These are phyloP conservation scores for Podarcis raffonei DNA, from an alignment of 2,113 vertebrate genomes.

Conservation along the genomic window DNA sequence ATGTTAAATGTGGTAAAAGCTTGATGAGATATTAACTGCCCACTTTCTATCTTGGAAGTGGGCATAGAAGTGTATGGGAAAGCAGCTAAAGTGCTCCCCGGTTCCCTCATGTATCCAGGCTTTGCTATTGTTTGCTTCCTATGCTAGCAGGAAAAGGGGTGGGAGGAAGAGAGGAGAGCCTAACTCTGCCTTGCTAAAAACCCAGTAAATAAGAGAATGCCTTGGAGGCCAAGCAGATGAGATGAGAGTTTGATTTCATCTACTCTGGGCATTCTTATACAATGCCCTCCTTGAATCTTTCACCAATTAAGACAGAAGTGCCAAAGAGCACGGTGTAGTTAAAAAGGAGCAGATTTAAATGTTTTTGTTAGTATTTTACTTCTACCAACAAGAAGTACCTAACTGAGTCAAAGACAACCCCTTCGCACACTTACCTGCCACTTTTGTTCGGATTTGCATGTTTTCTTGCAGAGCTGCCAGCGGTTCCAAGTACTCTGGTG, in stretches of 20 bases:
- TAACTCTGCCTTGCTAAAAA: neutral
- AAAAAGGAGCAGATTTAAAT: neutral
- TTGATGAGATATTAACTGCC: neutral
- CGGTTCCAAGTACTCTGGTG: conserved; percentile 96
- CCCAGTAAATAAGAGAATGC: neutral
- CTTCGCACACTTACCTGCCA: conserved; percentile 86
- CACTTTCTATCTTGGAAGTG: neutral
- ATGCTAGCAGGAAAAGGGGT: neutral
- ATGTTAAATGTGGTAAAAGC: neutral
- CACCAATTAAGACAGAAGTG: neutral
- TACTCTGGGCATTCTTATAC: neutral
- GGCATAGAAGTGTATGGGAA: neutral
- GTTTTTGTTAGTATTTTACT: neutral
- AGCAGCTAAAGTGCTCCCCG: neutral
- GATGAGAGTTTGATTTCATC: neutral
- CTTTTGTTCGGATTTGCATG: conserved; percentile 99
- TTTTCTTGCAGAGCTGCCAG: conserved; percentile 97
- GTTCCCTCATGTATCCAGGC: neutral
- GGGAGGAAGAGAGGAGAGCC: neutral
- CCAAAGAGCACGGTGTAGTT: neutral
- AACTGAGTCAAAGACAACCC: conserved; percentile 46
- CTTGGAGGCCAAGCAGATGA: neutral
- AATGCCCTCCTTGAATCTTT: neutral
- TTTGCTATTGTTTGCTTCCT: neutral
- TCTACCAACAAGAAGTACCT: conserved; percentile 13